Evolutionary conservation across 2,888 invertebrate species (phyloP).

Genomic region (Limnephilus auricula): DNA sequence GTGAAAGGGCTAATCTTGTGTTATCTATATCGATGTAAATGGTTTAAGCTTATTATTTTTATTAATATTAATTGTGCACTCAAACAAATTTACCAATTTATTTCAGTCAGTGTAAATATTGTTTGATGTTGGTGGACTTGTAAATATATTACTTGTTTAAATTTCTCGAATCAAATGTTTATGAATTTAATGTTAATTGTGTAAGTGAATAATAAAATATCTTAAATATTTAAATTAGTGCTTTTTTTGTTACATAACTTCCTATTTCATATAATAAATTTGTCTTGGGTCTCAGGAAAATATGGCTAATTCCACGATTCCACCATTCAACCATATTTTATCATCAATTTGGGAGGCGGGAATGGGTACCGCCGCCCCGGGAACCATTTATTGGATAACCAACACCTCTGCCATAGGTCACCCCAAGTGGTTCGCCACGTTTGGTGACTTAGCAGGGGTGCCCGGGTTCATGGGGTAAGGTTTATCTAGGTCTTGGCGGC

Average conservation of each 20-base stretch:
- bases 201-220: slow-evolving; percentile 33
- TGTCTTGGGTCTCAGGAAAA: too few relatives aligned
- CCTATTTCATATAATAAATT: too few relatives aligned
- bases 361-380: too few relatives aligned
- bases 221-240: background rate
- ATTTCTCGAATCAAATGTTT: slow-evolving; percentile 22
- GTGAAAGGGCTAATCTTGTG: background rate
- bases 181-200: slow-evolving; percentile 31
- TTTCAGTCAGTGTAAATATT: slow-evolving; percentile 31
- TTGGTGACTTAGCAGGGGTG: too few relatives aligned
- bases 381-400: too few relatives aligned
- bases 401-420: too few relatives aligned
- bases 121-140: slow-evolving; percentile 23
- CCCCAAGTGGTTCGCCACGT: too few relatives aligned
- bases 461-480: too few relatives aligned
- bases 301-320: too few relatives aligned
- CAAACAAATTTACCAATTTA: slow-evolving; percentile 17
- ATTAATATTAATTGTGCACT: background rate
- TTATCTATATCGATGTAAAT: background rate
- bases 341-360: too few relatives aligned
- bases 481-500: too few relatives aligned
- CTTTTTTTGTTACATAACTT: background rate
- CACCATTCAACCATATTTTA: too few relatives aligned
- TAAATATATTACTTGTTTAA: slow-evolving; percentile 25
- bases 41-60: background rate